These are phyloP conservation scores for Seladonia tumulorum DNA, from an alignment of 2,888 invertebrate genomes.

Conservation along the genomic window DNA sequence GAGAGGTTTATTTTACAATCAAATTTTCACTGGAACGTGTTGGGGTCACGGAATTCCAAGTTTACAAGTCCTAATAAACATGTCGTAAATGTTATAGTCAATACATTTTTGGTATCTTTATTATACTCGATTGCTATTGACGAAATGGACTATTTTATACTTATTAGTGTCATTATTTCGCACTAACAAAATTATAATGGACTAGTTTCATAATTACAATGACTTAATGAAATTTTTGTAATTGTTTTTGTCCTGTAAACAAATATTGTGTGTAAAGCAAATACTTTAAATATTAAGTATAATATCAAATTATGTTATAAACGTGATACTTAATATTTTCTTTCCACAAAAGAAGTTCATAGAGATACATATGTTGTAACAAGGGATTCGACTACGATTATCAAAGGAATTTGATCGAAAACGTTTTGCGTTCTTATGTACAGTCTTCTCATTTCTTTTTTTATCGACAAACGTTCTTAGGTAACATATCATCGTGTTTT, in stretches of 20 bases:
- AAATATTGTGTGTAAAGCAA: constrained; percentile 7
- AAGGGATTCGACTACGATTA: constrained; percentile 15
- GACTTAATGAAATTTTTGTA: constrained; percentile 20
- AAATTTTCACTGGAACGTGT: constrained; percentile 32
- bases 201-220: constrained; percentile 32
- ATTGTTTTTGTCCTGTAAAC: constrained; percentile 33
- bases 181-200: neutral
- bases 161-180: constrained; percentile 21
- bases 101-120: constrained; percentile 10
- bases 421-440: constrained; percentile 11
- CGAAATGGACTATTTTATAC: constrained; percentile 8
- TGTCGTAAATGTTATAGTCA: constrained; percentile 9
- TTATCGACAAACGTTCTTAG: constrained; percentile 18
- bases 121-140: constrained; percentile 22
- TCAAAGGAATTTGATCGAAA: constrained; percentile 27
- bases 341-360: constrained; percentile 16
- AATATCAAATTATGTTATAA: constrained; percentile 21
- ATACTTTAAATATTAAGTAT: constrained; percentile 3
- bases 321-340: constrained; percentile 13
- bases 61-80: constrained; percentile 30
- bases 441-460: constrained; percentile 14
- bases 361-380: neutral
- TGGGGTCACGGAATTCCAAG: constrained; percentile 9
- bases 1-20: constrained; percentile 40
- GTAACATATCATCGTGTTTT: constrained; percentile 29